phyloP scores from a whole-genome alignment of 2,797 vertebrate species.

The Parambassis ranga region DNA sequence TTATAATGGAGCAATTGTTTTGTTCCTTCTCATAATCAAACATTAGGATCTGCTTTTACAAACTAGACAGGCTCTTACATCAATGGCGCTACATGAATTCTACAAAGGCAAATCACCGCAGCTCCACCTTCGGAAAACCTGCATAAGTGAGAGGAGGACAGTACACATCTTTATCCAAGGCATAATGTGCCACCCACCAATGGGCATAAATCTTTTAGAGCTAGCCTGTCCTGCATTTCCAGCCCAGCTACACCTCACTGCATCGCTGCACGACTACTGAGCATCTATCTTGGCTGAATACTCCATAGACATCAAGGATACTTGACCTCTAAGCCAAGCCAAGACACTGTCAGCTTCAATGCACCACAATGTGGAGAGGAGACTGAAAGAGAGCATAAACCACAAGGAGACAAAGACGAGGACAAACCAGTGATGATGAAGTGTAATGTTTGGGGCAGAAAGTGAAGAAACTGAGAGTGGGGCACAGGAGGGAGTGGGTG shows the following conservation, averaged over 20 bases:
- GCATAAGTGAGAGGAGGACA: conserved; percentile 46
- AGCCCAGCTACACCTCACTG: conserved; percentile 71
- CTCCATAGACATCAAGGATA: conserved; percentile 70
- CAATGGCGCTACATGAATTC: no score
- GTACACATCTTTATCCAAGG: conserved; percentile 52
- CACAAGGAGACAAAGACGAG: conserved; percentile 10
- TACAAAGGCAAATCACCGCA: conserved; percentile 5
- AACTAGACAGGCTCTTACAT: no score
- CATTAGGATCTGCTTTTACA: no score
- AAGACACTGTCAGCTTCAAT: conserved; percentile 64
- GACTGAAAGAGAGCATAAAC: conserved; percentile 29
- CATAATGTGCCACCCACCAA: conserved; percentile 61
- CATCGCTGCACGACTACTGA: conserved; percentile 70
- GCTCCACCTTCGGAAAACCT: conserved; percentile 32
- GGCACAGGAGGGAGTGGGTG: conserved; percentile 46
- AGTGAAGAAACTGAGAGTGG: conserved; percentile 52
- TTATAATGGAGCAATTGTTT: no score
- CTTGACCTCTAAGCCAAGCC: conserved; percentile 79
- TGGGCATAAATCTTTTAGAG: conserved; percentile 72
- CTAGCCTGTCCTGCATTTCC: conserved; percentile 69
- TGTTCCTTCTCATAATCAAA: no score
- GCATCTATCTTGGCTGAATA: conserved; percentile 67
- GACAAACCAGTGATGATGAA: conserved; percentile 43
- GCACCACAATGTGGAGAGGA: conserved; percentile 41
- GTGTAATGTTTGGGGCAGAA: conserved; percentile 47